Percentiles rank a stretch among this genome's conserved stretches.
Evolutionary conservation across 2,113 vertebrate genomes (phyloP).

Genomic region (Aptenodytes patagonicus): DNA sequence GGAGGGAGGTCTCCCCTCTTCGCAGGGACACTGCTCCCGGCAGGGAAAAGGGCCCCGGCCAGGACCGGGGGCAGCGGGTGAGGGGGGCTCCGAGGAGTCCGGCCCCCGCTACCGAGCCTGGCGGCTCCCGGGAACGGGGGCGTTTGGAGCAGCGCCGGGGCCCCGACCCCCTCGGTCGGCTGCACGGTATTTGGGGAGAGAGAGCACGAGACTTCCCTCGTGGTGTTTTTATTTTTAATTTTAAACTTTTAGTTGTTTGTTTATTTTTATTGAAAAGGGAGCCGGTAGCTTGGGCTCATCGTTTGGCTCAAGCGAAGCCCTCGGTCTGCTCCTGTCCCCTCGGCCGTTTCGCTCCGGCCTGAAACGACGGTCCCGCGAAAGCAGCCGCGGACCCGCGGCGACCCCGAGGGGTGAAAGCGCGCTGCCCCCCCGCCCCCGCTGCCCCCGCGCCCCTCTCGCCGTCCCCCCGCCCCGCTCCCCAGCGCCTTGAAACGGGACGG

Average conservation of each 20-base stretch:
- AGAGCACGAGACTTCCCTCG: fast-evolving
- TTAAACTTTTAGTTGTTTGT: background rate
- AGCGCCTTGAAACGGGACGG: background rate
- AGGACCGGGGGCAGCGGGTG: background rate
- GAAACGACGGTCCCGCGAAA: background rate
- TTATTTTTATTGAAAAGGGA: background rate
- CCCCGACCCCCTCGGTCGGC: too few relatives aligned
- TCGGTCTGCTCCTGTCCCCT: background rate
- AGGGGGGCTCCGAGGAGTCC: background rate
- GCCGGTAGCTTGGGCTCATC: background rate
- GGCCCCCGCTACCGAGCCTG: background rate
- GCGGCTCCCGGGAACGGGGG: background rate
- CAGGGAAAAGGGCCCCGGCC: background rate
- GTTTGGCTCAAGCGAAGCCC: background rate
- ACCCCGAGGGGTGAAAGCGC: background rate
- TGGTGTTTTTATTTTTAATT: background rate
- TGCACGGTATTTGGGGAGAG: background rate
- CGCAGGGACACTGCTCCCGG: too few relatives aligned
- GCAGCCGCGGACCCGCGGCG: background rate
- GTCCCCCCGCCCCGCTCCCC: background rate
- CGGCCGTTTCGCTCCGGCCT: background rate
- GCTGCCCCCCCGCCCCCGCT: too few relatives aligned
- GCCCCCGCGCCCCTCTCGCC: background rate
- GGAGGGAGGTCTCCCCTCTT: background rate
- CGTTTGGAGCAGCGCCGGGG: background rate